A percentile compares a stretch with the other conserved stretches of the same genome.
These are phyloP conservation scores for Phoenoteleia sp. DNA, from an alignment of 2,888 invertebrate species.

Conservation along the genomic window DNA sequence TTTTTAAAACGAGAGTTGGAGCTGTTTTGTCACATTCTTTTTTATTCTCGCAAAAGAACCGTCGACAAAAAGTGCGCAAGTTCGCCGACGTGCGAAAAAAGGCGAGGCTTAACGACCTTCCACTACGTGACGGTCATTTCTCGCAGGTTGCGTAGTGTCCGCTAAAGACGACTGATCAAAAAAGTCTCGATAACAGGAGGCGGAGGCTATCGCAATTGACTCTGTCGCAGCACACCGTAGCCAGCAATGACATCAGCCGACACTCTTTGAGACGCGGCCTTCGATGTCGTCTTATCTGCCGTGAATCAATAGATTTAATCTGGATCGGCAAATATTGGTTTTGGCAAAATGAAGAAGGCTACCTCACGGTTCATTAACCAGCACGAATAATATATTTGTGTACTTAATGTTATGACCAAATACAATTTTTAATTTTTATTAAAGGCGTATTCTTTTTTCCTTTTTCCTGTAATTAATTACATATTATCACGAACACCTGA, in stretches of 20 bases:
- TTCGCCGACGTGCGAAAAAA: constrained; percentile 3
- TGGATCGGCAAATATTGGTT: constrained; percentile 27
- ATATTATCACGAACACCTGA: no score
- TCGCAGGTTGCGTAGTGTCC: constrained; percentile 48
- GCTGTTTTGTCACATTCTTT: no score
- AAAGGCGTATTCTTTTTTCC: no score
- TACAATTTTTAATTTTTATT: no score
- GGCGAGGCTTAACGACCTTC: constrained; percentile 36
- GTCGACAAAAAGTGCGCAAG: background rate
- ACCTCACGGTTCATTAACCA: constrained; percentile 23
- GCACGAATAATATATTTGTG: background rate
- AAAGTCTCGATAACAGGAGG: constrained; percentile 55
- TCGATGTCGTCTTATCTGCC: constrained; percentile 27
- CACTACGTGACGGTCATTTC: constrained; percentile 22
- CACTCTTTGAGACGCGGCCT: constrained; percentile 26
- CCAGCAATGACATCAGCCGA: constrained; percentile 49
- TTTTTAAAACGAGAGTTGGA: no score
- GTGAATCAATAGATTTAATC: constrained; percentile 49
- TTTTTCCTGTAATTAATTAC: no score
- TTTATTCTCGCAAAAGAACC: background rate
- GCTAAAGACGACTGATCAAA: constrained; percentile 42
- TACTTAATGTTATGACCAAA: no score
- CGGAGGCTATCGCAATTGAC: constrained; percentile 52
- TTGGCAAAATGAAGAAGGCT: constrained; percentile 6
- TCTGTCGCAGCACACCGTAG: background rate